A percentile compares a stretch with the other conserved stretches of the same genome.
phyloP scores from a whole-genome alignment of 1,140 invertebrate genomes.

The Nixonia krombeini region DNA sequence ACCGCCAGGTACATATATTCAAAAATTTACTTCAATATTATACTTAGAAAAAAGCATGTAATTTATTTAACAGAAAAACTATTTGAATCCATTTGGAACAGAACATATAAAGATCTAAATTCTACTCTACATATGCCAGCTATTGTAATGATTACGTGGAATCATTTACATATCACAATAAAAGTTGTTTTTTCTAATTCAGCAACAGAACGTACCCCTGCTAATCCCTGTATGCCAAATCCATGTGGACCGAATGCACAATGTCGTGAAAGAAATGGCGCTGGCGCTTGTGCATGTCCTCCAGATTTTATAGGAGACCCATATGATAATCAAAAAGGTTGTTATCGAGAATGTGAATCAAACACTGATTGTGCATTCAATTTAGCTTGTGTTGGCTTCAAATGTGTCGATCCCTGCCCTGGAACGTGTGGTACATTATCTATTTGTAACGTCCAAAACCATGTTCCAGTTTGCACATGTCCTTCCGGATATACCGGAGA shows the following conservation, averaged over 20 bases:
- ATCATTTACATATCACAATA: too few relatives aligned
- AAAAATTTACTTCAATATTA: not conserved
- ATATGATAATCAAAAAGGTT: conserved; percentile 77
- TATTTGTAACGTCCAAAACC: conserved; percentile 80
- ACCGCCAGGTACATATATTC: conserved; percentile 63
- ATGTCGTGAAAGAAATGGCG: conserved; percentile 81
- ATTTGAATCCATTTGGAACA: too few relatives aligned
- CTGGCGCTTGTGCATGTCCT: conserved; percentile 83
- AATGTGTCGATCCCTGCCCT: conserved; percentile 84
- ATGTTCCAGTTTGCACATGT: conserved; percentile 84
- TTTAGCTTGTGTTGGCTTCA: conserved; percentile 80
- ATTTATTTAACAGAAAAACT: not conserved
- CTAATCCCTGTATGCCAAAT: conserved; percentile 80
- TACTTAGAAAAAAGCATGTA: not conserved
- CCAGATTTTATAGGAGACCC: conserved; percentile 84
- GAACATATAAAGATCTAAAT: too few relatives aligned
- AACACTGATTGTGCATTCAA: conserved; percentile 81
- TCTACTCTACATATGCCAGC: too few relatives aligned
- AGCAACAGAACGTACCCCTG: conserved; percentile 68
- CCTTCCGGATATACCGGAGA: conserved; percentile 82
- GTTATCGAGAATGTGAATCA: conserved; percentile 82
- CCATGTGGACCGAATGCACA: conserved; percentile 86
- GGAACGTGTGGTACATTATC: conserved; percentile 82
- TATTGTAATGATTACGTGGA: too few relatives aligned
- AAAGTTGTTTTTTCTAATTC: conserved; percentile 22